Evolutionary conservation across 2,113 vertebrate species (phyloP).

Genomic region (Camelus bactrianus): DNA sequence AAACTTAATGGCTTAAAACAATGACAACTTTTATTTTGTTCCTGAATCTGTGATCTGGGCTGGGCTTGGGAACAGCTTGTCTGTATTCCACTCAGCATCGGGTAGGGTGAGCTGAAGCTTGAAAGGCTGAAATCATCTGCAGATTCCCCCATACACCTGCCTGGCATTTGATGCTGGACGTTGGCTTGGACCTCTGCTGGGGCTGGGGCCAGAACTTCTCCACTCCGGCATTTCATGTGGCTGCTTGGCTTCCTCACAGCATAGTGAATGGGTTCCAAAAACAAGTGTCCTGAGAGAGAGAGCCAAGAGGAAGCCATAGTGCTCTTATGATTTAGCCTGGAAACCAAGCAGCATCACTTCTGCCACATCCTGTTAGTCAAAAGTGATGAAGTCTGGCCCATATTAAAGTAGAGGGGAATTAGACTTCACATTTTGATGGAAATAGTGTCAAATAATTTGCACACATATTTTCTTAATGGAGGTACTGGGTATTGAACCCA

Average conservation of each 20-base stretch:
- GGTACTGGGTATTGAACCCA: no score
- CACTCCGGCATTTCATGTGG: background rate
- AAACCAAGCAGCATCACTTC: background rate
- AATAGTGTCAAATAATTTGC: background rate
- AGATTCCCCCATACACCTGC: background rate
- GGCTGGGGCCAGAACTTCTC: background rate
- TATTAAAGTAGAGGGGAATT: background rate
- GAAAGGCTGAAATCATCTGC: background rate
- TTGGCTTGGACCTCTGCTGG: background rate
- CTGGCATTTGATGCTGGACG: background rate
- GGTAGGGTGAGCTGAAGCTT: accelerated
- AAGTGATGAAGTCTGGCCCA: background rate
- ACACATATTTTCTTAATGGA: background rate
- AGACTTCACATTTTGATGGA: background rate
- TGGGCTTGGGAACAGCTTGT: background rate
- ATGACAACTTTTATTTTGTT: background rate
- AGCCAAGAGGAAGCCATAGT: background rate
- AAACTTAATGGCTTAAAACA: background rate
- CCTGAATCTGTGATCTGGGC: background rate
- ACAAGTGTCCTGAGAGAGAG: background rate
- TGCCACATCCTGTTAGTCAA: background rate
- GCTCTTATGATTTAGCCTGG: background rate
- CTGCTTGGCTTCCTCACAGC: background rate
- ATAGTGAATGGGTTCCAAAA: background rate
- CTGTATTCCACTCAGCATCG: background rate